Evolutionary conservation across 2,888 invertebrate species (phyloP).

Genomic region (Pterostichus madidus): DNA sequence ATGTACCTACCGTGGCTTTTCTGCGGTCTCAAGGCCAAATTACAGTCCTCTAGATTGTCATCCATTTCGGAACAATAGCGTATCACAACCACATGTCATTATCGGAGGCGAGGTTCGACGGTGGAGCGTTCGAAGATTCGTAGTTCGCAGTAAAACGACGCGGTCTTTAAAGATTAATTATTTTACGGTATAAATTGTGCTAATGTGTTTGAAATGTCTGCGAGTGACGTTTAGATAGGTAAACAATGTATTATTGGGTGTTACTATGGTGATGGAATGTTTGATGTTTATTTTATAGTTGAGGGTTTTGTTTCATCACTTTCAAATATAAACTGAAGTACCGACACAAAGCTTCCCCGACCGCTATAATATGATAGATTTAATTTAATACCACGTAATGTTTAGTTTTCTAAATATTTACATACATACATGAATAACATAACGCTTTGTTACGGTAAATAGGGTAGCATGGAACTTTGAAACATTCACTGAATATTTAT

Average conservation of each 20-base stretch:
- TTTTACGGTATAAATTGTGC: conserved; percentile 23
- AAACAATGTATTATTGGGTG: conserved; percentile 25
- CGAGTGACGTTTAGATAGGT: conserved; percentile 3
- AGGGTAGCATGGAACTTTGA: too few relatives aligned
- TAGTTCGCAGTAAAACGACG: neutral
- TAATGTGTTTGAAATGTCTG: conserved; percentile 23
- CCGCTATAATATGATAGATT: too few relatives aligned
- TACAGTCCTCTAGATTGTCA: neutral
- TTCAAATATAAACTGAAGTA: too few relatives aligned
- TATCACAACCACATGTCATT: conserved; percentile 12
- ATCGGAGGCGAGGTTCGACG: neutral
- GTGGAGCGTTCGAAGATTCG: neutral
- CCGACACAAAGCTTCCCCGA: too few relatives aligned
- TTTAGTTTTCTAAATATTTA: too few relatives aligned
- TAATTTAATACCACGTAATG: too few relatives aligned
- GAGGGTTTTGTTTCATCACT: too few relatives aligned
- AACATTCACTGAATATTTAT: too few relatives aligned
- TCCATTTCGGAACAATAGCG: neutral
- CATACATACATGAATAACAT: too few relatives aligned
- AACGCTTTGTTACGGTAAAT: too few relatives aligned
- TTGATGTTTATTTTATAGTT: neutral
- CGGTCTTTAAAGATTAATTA: conserved; percentile 21
- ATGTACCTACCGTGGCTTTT: conserved; percentile 12
- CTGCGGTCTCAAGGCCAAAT: neutral
- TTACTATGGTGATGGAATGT: conserved; percentile 21